These are phyloP conservation scores for Lepas anatifera DNA, from an alignment of 2,888 invertebrate genomes.

Conservation along the genomic window DNA sequence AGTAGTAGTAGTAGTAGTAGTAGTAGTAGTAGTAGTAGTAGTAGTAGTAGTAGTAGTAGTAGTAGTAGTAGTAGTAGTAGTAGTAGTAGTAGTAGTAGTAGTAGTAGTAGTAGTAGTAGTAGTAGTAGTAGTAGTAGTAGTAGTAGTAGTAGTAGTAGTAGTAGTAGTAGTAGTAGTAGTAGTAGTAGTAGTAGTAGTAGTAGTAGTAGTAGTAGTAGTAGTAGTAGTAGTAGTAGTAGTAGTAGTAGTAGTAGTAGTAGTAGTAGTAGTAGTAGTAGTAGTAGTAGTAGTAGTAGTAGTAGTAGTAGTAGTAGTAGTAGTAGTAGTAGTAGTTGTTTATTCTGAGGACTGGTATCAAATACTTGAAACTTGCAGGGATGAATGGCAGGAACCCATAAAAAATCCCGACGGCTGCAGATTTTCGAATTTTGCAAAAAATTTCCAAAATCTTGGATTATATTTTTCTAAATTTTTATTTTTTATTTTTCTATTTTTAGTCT, in stretches of 20 bases:
- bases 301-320: constrained; percentile 14
- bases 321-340: too few species aligned
- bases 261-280: constrained; percentile 14
- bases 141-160: constrained; percentile 14
- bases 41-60: constrained; percentile 10
- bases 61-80: constrained; percentile 12
- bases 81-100: constrained; percentile 13
- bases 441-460: too few species aligned
- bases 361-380: too few species aligned
- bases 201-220: constrained; percentile 14
- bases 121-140: constrained; percentile 14
- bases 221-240: constrained; percentile 12
- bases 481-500: too few species aligned
- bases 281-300: constrained; percentile 13
- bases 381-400: too few species aligned
- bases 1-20: constrained; percentile 14
- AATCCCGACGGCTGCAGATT: too few species aligned
- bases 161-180: constrained; percentile 13
- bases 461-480: too few species aligned
- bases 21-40: constrained; percentile 9
- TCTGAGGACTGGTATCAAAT: too few species aligned
- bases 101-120: constrained; percentile 3
- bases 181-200: constrained; percentile 13
- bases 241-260: constrained; percentile 12
- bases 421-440: too few species aligned